These are phyloP conservation scores for Gymnocheta viridis DNA, from an alignment of 2,888 invertebrate species.

Conservation along the genomic window DNA sequence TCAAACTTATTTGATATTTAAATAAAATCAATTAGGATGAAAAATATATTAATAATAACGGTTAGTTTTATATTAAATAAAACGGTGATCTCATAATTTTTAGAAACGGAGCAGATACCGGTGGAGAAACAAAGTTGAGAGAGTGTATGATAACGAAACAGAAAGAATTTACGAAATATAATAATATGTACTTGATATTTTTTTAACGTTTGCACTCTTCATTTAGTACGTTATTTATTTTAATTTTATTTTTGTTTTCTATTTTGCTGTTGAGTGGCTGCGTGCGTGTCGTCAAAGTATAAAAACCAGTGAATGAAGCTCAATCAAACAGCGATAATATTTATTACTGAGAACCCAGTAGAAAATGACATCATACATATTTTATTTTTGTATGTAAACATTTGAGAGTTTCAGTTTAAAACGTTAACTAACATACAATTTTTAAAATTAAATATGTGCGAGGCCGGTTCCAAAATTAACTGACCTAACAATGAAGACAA, in stretches of 20 bases:
- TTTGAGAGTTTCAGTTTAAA: not conserved
- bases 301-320: constrained; percentile 27
- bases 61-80: constrained; percentile 18
- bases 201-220: constrained; percentile 1
- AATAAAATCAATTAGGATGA: too few species aligned
- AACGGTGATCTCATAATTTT: constrained; percentile 38
- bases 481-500: too few species aligned
- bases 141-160: not conserved
- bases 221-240: not conserved
- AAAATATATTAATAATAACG: constrained; percentile 10
- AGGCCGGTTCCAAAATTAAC: too few species aligned
- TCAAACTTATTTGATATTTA: constrained; percentile 1
- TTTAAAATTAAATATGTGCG: too few species aligned
- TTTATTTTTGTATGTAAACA: too few species aligned
- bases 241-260: constrained; percentile 17
- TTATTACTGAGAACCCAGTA: constrained; percentile 16
- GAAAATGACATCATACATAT: constrained; percentile 53
- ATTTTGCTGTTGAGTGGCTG: constrained; percentile 13
- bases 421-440: too few species aligned
- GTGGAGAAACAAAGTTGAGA: not conserved
- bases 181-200: not conserved
- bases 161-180: not conserved
- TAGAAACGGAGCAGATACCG: not conserved
- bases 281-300: not conserved
- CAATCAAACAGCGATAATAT: constrained; percentile 48